Evolutionary conservation across 2,113 vertebrate species (phyloP), one percentile per base, ranked within the genome.

Genomic region (Tachycineta bicolor): DNA sequence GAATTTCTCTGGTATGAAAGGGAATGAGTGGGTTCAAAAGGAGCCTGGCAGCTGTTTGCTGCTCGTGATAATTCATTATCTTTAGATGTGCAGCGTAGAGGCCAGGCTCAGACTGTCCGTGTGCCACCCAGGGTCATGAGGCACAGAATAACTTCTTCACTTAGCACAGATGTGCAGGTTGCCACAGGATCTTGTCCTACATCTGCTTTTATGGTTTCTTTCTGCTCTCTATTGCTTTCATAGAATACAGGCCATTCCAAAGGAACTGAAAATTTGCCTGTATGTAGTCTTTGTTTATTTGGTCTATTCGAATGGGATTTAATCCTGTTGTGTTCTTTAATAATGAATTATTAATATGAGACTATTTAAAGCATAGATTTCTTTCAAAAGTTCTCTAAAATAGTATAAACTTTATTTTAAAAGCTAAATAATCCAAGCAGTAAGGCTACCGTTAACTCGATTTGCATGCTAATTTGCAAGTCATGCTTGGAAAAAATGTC

Each of bases 1-100:
- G 99, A 99, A 97, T 99, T 99, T 97, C 98, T 99, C 95, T 99
- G 99, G 99, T 99, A 98, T 97, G 98, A 75, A 84, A 71, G 22
- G 33, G 68, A 81, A 87, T 43, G 76, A 50, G 78, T 59, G 69
- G 65, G 73, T 75, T 91, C 69, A 62, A 88, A 83, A 60, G 83
- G 63, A 83, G 73, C 29, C 17, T 41, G 80, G 43, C 86, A 83
- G 90, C 87, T 95, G 71, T 69, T 92, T 86, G 71, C 71, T 65
- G 3, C 64, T 77, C 22, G 50, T 37, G 79, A 11, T 79, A 82
- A 93, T 74, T 39, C 24, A 0, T 88, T 90, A 41, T 55, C 49
- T 75, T 49, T n/a, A 67, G 33, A 52, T 83, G 18, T 81, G 56
- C 21, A 3, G 31, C 16, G 3, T 11, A 63, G 49, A 88, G 77